Percentiles rank a stretch among this genome's conserved stretches.
Evolutionary conservation across 2,888 invertebrate species (phyloP).

Genomic region (Lacanobia oleracea): DNA sequence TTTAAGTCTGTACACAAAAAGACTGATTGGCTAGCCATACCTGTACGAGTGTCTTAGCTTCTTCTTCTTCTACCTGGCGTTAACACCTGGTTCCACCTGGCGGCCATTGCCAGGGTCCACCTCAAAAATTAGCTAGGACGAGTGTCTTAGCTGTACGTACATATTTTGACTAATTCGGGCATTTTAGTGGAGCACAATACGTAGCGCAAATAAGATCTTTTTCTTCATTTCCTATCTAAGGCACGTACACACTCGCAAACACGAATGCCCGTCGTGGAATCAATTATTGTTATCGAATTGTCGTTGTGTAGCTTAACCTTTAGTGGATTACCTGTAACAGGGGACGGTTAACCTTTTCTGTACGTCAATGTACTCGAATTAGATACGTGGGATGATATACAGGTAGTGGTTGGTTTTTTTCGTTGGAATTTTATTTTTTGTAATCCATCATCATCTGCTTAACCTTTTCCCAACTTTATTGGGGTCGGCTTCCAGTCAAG

Average conservation of each 20-base stretch:
- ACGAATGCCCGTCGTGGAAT: constrained; percentile 23
- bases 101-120: no score
- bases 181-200: not conserved
- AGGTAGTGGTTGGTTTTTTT: not conserved
- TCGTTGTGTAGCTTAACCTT: constrained; percentile 26
- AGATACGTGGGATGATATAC: not conserved
- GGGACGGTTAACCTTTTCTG: constrained; percentile 6
- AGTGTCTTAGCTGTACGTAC: no score
- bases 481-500: no score
- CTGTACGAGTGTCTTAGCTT: not conserved
- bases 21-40: not conserved
- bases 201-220: not conserved
- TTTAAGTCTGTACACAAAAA: not conserved
- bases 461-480: no score
- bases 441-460: no score
- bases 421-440: not conserved
- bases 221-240: not conserved
- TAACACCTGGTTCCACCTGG: no score
- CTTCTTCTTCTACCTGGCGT: no score
- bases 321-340: constrained; percentile 10
- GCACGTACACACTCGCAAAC: constrained; percentile 39
- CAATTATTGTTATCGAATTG: constrained; percentile 37
- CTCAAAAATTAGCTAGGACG: no score
- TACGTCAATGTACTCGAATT: not conserved
- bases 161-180: not conserved